A percentile compares a stretch with the other conserved stretches of the same genome.
Conservation (phyloP, 1,140 invertebrate genomes). For the Berghia stephanieae region DNA sequence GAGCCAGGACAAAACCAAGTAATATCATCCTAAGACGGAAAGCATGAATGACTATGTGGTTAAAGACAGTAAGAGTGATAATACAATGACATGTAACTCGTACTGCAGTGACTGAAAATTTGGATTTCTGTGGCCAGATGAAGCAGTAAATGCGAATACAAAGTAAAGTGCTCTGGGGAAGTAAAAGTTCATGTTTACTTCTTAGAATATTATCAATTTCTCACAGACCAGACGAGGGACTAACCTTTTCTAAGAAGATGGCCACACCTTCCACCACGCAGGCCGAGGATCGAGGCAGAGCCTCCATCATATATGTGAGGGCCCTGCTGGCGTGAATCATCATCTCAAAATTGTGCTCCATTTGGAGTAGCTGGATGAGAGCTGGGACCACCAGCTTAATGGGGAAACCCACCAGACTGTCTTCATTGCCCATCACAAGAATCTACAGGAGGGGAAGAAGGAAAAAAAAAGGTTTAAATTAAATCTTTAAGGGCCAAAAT, state of each 20-base stretch:
- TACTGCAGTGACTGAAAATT: too few species aligned
- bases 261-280: slow-evolving; percentile 97
- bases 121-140: too few species aligned
- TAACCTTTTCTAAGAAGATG: slow-evolving; percentile 72
- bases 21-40: too few species aligned
- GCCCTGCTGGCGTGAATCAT: slow-evolving; percentile 99
- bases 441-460: slow-evolving; percentile 71
- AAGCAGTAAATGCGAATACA: too few species aligned
- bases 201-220: too few species aligned
- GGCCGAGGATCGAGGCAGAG: slow-evolving; percentile 92
- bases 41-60: too few species aligned
- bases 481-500: neutral
- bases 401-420: slow-evolving; percentile 96
- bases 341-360: slow-evolving; percentile 96
- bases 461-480: neutral
- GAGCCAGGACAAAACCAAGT: too few species aligned
- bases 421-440: slow-evolving; percentile 99
- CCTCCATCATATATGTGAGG: slow-evolving; percentile 99
- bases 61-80: too few species aligned
- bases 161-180: too few species aligned
- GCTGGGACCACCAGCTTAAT: slow-evolving; percentile 97
- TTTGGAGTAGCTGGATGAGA: slow-evolving; percentile 70
- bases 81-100: too few species aligned
- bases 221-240: neutral
- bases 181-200: too few species aligned